Base-by-base conservation (phyloP, 2,113 vertebrate species). In the Hypanus sabinus region DNA sequence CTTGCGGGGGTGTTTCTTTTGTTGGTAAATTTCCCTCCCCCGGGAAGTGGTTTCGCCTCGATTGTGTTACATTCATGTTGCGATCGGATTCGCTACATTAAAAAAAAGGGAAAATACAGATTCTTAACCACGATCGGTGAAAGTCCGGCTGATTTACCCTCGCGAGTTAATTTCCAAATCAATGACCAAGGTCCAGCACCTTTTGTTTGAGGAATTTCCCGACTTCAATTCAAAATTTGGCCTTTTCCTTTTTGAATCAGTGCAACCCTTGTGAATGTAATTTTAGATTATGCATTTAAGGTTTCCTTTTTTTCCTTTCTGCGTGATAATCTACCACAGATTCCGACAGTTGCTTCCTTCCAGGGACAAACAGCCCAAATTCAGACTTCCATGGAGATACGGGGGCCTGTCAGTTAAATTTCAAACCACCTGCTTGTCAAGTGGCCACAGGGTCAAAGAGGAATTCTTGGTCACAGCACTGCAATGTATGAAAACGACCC, bases 11-110 rank as follows among this genome's bases (percentile, higher is more conserved):
- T 18, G 22, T 18, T 30, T 60, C 11, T 0, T 18, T 60, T n/a
- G 57, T 22, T 5, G 55, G 8, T 0, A 27, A 0, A 24, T 27
- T 11, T 27, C 27, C 83, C 83, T 24, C 36, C 55, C 24, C 24
- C 22, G 27, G 55, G 83, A 87, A 87, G 46, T 87, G 83, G 83
- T 87, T 60, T 46, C 55, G 55, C 5, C 83, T 60, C 22, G 46
- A 60, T 57, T 57, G 46, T 85, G 83, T 87, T 87, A 87, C 83
- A 87, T 87, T 87, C 55, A 87, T 60, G 83, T 87, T 87, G 83
- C 83, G 22, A 87, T 22, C 18, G 79, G 79, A 46, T 87, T 87
- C 83, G 55, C 83, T 60, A 57, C 55, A 9, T 60, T 24, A 57
- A 60, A 87, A 57, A 85, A 87, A 46, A 46, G 46, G 46, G 55